These are phyloP conservation scores for Accipiter virgatus DNA, from an alignment of 2,113 vertebrate genomes.

Conservation along the genomic window DNA sequence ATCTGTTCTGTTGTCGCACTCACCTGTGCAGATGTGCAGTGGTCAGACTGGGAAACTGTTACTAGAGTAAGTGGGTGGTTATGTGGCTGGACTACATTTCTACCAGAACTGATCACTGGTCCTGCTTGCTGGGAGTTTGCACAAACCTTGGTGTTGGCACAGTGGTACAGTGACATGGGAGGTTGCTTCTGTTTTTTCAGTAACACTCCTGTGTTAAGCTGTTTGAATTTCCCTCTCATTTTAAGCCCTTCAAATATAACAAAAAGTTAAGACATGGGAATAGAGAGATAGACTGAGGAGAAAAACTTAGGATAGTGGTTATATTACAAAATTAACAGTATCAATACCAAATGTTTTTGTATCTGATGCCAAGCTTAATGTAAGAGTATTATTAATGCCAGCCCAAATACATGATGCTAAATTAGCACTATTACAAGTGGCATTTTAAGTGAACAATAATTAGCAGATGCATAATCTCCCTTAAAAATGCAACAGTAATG, in stretches of 20 bases:
- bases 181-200: background rate
- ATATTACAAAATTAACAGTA: background rate
- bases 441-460: background rate
- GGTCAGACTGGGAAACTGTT: background rate
- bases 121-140: background rate
- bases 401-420: background rate
- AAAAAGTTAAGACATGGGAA: background rate
- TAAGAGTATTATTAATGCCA: background rate
- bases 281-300: background rate
- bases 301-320: background rate
- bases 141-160: background rate
- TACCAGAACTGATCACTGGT: background rate
- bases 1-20: background rate
- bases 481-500: background rate
- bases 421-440: background rate
- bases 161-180: fast-evolving
- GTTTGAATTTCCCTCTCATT: background rate
- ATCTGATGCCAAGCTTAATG: background rate
- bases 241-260: background rate
- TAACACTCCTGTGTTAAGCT: background rate
- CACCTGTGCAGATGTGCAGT: background rate
- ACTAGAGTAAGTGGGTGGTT: background rate
- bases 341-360: background rate
- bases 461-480: background rate
- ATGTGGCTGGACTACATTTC: background rate